Percentiles rank a stretch among this genome's conserved stretches.
These are phyloP conservation scores for Melanostoma scalare DNA, from an alignment of 2,888 invertebrate species.

Conservation along the genomic window DNA sequence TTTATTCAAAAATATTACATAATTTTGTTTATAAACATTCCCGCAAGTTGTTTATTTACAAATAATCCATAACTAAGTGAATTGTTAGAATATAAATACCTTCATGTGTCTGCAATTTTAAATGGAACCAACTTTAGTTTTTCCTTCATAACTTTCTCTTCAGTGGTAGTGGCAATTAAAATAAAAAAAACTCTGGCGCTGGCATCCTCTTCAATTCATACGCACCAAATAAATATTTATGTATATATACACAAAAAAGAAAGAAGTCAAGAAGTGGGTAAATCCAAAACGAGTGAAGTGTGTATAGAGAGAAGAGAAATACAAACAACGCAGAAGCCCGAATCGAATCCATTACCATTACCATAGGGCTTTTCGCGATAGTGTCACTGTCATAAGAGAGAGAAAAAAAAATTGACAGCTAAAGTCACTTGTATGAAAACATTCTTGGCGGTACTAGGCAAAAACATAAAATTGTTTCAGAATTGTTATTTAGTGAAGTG, in stretches of 20 bases:
- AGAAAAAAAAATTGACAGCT: no score
- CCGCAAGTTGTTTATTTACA: background rate
- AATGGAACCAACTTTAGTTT: background rate
- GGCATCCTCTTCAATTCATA: slow-evolving; percentile 32
- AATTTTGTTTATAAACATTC: slow-evolving; percentile 13
- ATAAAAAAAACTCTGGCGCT: slow-evolving; percentile 18
- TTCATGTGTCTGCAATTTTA: background rate
- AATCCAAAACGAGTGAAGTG: slow-evolving; percentile 20
- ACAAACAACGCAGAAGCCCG: slow-evolving; percentile 27
- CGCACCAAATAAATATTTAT: slow-evolving; percentile 9
- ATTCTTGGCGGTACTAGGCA: no score
- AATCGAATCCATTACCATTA: background rate
- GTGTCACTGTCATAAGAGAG: no score
- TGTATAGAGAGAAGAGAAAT: slow-evolving; percentile 1
- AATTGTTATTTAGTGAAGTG: no score
- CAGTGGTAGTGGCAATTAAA: slow-evolving; percentile 30
- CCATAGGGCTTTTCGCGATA: no score
- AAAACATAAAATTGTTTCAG: no score
- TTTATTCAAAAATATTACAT: slow-evolving; percentile 36
- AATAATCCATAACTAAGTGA: background rate
- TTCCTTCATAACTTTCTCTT: slow-evolving; percentile 62
- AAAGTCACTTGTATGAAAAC: no score
- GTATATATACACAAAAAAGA: background rate
- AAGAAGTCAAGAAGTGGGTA: slow-evolving; percentile 22
- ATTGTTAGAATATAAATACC: background rate